Evolutionary conservation across 2,113 vertebrate species (phyloP).

Genomic region (Forbesichthys papilliferus): DNA sequence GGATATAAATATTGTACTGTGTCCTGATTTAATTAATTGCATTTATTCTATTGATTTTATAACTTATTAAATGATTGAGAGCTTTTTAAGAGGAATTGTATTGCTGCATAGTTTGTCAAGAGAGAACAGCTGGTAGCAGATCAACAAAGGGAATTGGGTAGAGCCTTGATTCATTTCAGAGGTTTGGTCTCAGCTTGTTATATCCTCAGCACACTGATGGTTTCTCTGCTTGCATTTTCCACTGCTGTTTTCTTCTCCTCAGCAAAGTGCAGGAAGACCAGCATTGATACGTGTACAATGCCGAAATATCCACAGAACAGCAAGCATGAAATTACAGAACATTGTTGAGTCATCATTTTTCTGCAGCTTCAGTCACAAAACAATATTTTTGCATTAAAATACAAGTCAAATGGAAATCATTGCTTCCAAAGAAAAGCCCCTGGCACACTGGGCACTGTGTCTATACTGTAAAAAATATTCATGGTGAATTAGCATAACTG

Average conservation of each 20-base stretch:
- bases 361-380: conserved; percentile 43
- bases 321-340: conserved; percentile 44
- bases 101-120: conserved; percentile 48
- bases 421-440: conserved; percentile 40
- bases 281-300: conserved; percentile 37
- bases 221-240: conserved; percentile 28
- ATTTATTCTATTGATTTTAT: conserved; percentile 52
- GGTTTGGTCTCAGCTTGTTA: conserved; percentile 36
- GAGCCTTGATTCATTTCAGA: conserved; percentile 39
- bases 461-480: conserved; percentile 65
- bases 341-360: conserved; percentile 56
- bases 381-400: conserved; percentile 51
- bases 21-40: conserved; percentile 31
- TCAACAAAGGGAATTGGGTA: conserved; percentile 17
- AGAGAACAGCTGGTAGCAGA: conserved; percentile 11
- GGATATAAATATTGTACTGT: conserved; percentile 72
- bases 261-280: conserved; percentile 44
- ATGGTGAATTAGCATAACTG: conserved; percentile 56
- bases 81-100: conserved; percentile 64
- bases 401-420: conserved; percentile 59
- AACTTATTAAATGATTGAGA: conserved; percentile 64
- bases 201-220: conserved; percentile 29
- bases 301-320: conserved; percentile 30
- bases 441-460: conserved; percentile 44
- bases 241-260: conserved; percentile 32